These are phyloP conservation scores for Pyrocoelia pectoralis DNA, from an alignment of 2,888 invertebrate species.

Conservation along the genomic window DNA sequence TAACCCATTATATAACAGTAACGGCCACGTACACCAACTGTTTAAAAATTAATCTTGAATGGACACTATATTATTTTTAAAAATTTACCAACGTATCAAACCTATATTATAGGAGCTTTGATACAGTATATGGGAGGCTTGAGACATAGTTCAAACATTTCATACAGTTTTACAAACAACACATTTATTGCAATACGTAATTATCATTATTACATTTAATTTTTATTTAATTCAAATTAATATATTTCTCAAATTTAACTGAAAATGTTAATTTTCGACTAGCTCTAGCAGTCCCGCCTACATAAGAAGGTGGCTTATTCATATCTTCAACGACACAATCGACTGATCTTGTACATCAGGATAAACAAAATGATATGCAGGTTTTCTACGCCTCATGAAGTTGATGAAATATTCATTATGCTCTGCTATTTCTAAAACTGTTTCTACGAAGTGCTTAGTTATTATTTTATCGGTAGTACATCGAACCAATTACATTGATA, in stretches of 20 bases:
- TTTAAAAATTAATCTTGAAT: conserved; percentile 13
- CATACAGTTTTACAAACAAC: conserved; percentile 13
- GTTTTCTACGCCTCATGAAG: conserved; percentile 1
- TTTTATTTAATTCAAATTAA: conserved; percentile 13
- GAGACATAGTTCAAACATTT: conserved; percentile 14
- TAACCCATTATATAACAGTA: conserved; percentile 9
- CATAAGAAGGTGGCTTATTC: not conserved
- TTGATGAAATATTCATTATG: too few relatives aligned
- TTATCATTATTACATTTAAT: conserved; percentile 1
- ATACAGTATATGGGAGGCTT: conserved; percentile 13
- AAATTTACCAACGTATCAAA: conserved; percentile 13
- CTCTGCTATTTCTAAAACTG: not conserved
- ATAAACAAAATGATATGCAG: conserved; percentile 2
- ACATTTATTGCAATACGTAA: conserved; percentile 14
- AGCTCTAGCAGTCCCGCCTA: not conserved
- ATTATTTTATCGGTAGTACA: too few relatives aligned
- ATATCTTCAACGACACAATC: not conserved
- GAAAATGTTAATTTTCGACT: not conserved
- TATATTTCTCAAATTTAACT: conserved; percentile 2
- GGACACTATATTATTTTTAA: conserved; percentile 13
- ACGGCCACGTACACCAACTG: conserved; percentile 2
- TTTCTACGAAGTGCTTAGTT: too few relatives aligned
- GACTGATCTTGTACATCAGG: not conserved
- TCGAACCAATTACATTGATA: not conserved
- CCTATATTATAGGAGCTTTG: conserved; percentile 14